Evolutionary conservation across 1,140 invertebrate species (phyloP), one percentile per base, ranked within the genome.

Genomic region (Plectrocnemia conspersa): DNA sequence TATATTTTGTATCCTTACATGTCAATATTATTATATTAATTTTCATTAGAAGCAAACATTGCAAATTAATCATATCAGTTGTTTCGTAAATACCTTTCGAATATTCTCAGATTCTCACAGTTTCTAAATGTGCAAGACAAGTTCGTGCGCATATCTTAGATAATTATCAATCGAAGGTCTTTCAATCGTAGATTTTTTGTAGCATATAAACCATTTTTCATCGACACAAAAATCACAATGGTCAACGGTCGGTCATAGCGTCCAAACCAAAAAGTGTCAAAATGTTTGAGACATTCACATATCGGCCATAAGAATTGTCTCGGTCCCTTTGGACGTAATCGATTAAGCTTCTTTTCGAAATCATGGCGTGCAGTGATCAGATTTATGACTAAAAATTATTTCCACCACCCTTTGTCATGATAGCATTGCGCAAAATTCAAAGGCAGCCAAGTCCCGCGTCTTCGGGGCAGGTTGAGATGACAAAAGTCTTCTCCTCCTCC

Each of bases 221-320:
- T n/a, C n/a, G n/a, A n/a, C n/a, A n/a, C n/a, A n/a, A n/a, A n/a
- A n/a, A n/a, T n/a, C n/a, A n/a, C n/a, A n/a, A n/a, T n/a, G n/a
- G 40, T 23, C 40, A 42, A 42, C 24, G 38, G 3, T 16, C n/a
- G 3, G 19, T 41, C 15, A n/a, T 16, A 27, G 40, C 54, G 29
- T 16, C 23, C 38, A 54, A 59, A 59, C 58, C 58, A 33, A 59
- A 59, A 59, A 45, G 36, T 59, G 58, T 59, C 58, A 59, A 56
- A 59, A 59, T 59, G 58, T 59, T 59, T 47, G 33, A 59, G 52
- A 59, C 23, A 52, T 59, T 56, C 50, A 52, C 46, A 59, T 59
- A 52, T 48, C n/a, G 23, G 50, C n/a, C n/a, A 57, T 52, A 57
- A 49, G 48, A 57, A 29, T 52, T 33, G 35, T 45, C 52, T 22